phyloP scores from a whole-genome alignment of 1,140 invertebrate species.

The Nilaparvata lugens region DNA sequence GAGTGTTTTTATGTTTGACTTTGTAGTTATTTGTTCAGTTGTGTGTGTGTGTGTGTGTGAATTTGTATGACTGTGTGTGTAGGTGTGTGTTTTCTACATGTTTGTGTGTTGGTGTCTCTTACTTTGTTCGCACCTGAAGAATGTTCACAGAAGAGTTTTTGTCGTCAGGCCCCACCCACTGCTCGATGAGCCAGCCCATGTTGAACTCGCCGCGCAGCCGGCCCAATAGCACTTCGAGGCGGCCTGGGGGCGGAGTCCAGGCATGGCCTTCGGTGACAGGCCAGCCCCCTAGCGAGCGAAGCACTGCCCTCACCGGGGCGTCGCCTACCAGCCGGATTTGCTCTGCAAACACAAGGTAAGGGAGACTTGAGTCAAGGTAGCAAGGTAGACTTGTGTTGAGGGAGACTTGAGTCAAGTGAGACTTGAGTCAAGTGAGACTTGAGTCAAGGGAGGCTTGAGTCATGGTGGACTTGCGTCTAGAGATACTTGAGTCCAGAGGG shows the following conservation, averaged over 20 bases:
- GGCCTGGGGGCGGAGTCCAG: conserved; percentile 49
- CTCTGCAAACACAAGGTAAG: conserved; percentile 38
- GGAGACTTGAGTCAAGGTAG: too few species aligned
- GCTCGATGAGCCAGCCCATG: conserved; percentile 63
- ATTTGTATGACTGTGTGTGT: not conserved
- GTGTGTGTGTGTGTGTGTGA: too few species aligned
- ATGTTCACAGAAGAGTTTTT: conserved; percentile 79
- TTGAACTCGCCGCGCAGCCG: conserved; percentile 58
- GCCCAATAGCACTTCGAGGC: conserved; percentile 57
- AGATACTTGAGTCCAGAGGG: too few species aligned
- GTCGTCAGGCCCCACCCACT: conserved; percentile 77
- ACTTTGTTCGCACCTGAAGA: conserved; percentile 56
- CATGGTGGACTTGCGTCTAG: too few species aligned
- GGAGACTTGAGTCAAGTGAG: too few species aligned
- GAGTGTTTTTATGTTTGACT: too few species aligned
- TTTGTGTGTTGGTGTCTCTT: conserved; percentile 19
- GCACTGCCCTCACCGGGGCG: conserved; percentile 45
- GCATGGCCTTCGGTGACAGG: conserved; percentile 47
- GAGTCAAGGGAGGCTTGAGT: too few species aligned
- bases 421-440: too few species aligned
- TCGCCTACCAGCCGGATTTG: conserved; percentile 63
- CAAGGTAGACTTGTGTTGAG: too few species aligned
- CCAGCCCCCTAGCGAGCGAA: conserved; percentile 63
- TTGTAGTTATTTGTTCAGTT: too few species aligned
- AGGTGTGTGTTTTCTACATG: conserved; percentile 14